These are phyloP conservation scores for Riparia riparia DNA, from an alignment of 2,113 vertebrate species.

Conservation along the genomic window DNA sequence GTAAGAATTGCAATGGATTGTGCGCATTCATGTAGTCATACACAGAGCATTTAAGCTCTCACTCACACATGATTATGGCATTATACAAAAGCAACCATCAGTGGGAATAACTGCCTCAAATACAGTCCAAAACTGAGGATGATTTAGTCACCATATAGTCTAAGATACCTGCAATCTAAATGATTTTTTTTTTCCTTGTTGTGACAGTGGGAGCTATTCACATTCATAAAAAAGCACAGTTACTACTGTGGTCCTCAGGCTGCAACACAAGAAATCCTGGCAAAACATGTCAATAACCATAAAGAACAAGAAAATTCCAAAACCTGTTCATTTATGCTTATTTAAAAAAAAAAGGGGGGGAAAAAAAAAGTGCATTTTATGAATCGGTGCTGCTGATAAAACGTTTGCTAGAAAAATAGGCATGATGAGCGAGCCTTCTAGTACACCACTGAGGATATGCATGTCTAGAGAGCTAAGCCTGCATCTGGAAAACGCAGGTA, in stretches of 20 bases:
- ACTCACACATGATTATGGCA: neutral
- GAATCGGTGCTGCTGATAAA: neutral
- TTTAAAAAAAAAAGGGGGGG: no score
- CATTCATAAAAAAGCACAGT: neutral
- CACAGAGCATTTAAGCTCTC: neutral
- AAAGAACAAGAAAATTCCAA: neutral
- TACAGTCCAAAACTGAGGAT: neutral
- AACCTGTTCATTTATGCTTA: neutral
- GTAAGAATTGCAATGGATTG: neutral
- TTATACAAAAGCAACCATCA: neutral
- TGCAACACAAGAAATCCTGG: neutral
- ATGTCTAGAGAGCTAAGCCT: neutral
- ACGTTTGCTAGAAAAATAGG: neutral
- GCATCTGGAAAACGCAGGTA: neutral
- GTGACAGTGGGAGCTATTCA: neutral
- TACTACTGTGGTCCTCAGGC: neutral
- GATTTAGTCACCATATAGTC: neutral
- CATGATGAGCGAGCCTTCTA: neutral
- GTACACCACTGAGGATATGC: neutral
- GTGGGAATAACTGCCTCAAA: neutral
- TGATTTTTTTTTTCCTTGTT: neutral
- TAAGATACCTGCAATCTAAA: neutral
- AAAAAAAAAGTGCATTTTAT: neutral
- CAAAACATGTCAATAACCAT: neutral
- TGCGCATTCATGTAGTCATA: neutral